A percentile compares a stretch with the other conserved stretches of the same genome.
phyloP scores from a whole-genome alignment of 1,140 invertebrate genomes.

The Ectropis grisescens region DNA sequence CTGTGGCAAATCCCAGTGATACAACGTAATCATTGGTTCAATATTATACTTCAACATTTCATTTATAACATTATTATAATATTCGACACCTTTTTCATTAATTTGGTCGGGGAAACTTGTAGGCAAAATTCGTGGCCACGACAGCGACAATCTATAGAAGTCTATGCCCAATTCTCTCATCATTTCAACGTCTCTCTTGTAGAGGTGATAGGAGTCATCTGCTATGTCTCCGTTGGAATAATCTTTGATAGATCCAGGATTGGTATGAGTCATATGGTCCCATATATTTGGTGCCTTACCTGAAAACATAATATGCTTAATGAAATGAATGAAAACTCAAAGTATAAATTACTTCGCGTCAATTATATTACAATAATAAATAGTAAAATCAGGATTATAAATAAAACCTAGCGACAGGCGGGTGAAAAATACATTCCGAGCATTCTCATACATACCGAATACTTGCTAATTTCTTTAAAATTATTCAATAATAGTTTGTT shows the following conservation, averaged over 20 bases:
- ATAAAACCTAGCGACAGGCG: no score
- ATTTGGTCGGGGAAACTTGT: constrained; percentile 58
- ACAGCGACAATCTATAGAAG: constrained; percentile 12
- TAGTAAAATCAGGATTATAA: no score
- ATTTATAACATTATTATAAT: constrained; percentile 74
- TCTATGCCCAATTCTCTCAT: constrained; percentile 9
- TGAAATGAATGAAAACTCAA: no score
- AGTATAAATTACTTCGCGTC: no score
- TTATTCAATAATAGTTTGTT: no score
- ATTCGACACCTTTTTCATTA: constrained; percentile 71
- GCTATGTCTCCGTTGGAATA: constrained; percentile 9
- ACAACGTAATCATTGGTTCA: constrained; percentile 73
- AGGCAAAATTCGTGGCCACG: constrained; percentile 9
- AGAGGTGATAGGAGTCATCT: constrained; percentile 9
- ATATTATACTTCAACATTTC: constrained; percentile 66
- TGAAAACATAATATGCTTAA: no score
- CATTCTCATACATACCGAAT: no score
- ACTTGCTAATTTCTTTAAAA: no score
- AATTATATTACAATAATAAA: no score
- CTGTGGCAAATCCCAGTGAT: constrained; percentile 76
- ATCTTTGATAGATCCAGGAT: constrained; percentile 6
- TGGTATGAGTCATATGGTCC: constrained; percentile 9
- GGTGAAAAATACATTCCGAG: no score
- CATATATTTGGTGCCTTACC: constrained; percentile 9
- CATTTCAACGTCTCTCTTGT: constrained; percentile 12